Evolutionary conservation across 2,797 vertebrate species (phyloP).

Genomic region (Melanotaenia pygmaea): DNA sequence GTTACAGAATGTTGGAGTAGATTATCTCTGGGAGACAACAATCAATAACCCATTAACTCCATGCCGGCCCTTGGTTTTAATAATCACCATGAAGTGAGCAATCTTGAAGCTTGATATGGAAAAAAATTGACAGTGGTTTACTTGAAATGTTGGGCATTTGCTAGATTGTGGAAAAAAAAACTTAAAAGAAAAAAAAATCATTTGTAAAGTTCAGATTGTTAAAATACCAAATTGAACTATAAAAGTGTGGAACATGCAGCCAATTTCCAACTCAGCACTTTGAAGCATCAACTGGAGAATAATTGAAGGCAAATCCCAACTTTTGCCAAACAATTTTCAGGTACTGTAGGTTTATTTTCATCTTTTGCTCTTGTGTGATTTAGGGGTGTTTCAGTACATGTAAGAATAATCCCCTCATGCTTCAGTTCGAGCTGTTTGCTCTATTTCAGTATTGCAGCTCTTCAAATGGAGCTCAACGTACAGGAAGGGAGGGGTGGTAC

Average conservation of each 20-base stretch:
- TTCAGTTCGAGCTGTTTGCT: constrained; percentile 72
- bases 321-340: constrained; percentile 51
- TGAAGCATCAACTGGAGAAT: constrained; percentile 19
- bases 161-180: constrained; percentile 33
- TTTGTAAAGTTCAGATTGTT: constrained; percentile 21
- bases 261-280: neutral
- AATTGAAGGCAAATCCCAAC: constrained; percentile 25
- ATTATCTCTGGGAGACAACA: constrained; percentile 67
- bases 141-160: constrained; percentile 73
- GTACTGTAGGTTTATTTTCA: constrained; percentile 41
- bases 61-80: constrained; percentile 55
- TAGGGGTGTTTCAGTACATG: constrained; percentile 45
- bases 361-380: constrained; percentile 56
- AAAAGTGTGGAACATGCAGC: constrained; percentile 15
- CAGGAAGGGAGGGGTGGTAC: constrained; percentile 46
- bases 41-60: constrained; percentile 74
- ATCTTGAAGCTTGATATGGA: constrained; percentile 53
- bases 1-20: constrained; percentile 57
- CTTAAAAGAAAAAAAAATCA: constrained; percentile 12
- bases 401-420: constrained; percentile 59
- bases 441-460: constrained; percentile 72
- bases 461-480: constrained; percentile 68
- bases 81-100: constrained; percentile 55
- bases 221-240: constrained; percentile 7
- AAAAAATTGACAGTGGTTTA: constrained; percentile 36